Evolutionary conservation across 2,113 vertebrate genomes (phyloP), one percentile per base, ranked within the genome.

Genomic region (Carassius carassius): DNA sequence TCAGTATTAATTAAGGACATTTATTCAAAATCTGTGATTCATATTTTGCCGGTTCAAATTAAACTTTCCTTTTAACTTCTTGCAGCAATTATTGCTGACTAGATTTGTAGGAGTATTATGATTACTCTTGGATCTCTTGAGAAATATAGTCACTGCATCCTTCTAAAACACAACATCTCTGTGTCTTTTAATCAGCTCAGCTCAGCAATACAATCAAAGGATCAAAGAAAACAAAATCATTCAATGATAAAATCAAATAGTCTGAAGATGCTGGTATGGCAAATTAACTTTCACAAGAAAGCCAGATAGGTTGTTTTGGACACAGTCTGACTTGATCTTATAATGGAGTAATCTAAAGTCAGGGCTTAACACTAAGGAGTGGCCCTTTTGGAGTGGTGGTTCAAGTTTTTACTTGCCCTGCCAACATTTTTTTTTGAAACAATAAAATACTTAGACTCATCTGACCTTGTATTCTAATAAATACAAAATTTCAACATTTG

Each of bases 101-200:
- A 32, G 72, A 58, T 60, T 60, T 78, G 63, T 72, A 76, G 51
- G 41, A 82, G 60, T 74, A 74, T 32, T 56, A 37, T 65, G 29
- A 79, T 83, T 74, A 83, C 62, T 67, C 85, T 51, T 74, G 81
- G 74, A 35, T 80, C 76, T 84, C 85, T 65, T 83, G 85, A 67
- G 81, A 65, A 70, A 54, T 49, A 41, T 9, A 3, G 51, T 86
- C 58, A 65, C 13, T 35, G 8, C 44, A 47, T n/a, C 3, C 19
- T 8, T 60, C 21, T n/a, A n/a, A 60, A n/a, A 60, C 56, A 19
- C 44, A n/a, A 19, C 49, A 77, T 14, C 41, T 60, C 49, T 12
- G 44, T 77, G 32, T 49, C 56, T 82, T 51, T 86, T 86, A 67
- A 75, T 73, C 10, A 44, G 62, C 32, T 29, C 16, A 56, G 29